Evolutionary conservation across 92 coral and sea anemone species (phyloP), one percentile per base, ranked within the genome.

Genomic region (Heteractis magnifica): DNA sequence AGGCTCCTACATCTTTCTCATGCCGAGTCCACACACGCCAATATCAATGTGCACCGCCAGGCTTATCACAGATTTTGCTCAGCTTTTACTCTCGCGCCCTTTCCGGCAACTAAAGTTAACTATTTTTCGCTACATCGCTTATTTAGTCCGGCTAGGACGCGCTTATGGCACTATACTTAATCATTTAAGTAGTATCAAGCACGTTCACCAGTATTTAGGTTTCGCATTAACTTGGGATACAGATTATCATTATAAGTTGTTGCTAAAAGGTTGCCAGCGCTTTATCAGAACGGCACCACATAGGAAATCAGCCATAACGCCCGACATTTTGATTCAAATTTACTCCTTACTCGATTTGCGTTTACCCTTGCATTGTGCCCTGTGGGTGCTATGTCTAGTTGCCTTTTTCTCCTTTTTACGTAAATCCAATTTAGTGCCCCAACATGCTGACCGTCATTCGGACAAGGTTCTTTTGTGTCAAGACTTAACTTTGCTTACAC

Each of bases 161-260:
- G 72, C 72, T 6, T 65, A 65, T 1, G 72, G 72, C 1, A 65
- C 72, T 16, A 65, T 65, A 65, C 11, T 65, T 15, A 16, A 65
- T 65, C 72, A 65, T 65, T 11, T 53, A 7, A 53, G 56, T 53
- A 53, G 56, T 53, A 53, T 53, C 12, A 53, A 53, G 2, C 56
- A 53, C 12, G 56, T 53, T 7, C 56, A 53, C 56, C 73, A 68
- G 73, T 68, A 68, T 68, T 68, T 68, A 68, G 73, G 73, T 68
- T 68, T 8, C 73, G 16, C 73, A 6, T 68, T 68, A 68, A 68
- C 73, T n/a, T 26, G 26, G 26, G 26, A 26, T 26, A 26, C 26
- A 26, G 26, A 26, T 26, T 26, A 26, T 26, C 26, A 68, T 15
- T 68, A 26, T 26, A 26, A 0, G 26, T 26, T 26, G 26, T 26